Base-by-base conservation (phyloP, 2,888 invertebrate species). In the Euproctis similis region DNA sequence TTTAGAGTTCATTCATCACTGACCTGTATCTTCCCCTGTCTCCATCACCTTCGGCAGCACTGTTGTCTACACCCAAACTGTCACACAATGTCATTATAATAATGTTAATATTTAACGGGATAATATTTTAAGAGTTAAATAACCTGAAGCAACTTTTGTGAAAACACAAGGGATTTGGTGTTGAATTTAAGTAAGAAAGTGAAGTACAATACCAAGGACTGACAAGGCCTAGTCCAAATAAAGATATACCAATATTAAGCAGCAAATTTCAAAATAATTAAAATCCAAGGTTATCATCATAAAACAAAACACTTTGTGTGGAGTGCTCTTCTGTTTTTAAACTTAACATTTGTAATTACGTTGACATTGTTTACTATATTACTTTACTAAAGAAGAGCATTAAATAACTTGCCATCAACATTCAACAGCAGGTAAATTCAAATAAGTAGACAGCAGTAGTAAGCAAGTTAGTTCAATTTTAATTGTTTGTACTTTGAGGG, bases 11-110 rank as follows among this genome's bases (percentile, higher is more conserved):
- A n/a, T n/a, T n/a, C n/a, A n/a, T n/a, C 9, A 22, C 31, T 16
- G 28, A 75, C 73, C 76, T 74, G 53, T 72, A 77, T 31, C 74
- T 54, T 3, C 50, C 63, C 10, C 68, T 39, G 35, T 77, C 75
- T 7, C 60, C 64, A 45, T 75, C 75, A 0, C 75, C 76, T 32
- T 77, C 76, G 0, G 63, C 70, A 0, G 73, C 74, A 28, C 71
- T 72, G 55, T 66, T 69, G 31, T 76, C 73, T 9, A 46, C 58
- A 1, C 60, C 63, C 12, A 39, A 42, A 18, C 74, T 70, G 58
- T 1, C 35, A 34, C 2, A 14, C 5, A 16, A 16, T 16, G 7
- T 16, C 4, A 16, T 4, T 16, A 5, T 4, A 5, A 16, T 5
- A 16, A 7, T 16, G 16, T 5, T 16, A 16, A 7, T 7, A 16